These are phyloP conservation scores for Biston stratarius DNA, from an alignment of 2,888 invertebrate genomes.

Conservation along the genomic window DNA sequence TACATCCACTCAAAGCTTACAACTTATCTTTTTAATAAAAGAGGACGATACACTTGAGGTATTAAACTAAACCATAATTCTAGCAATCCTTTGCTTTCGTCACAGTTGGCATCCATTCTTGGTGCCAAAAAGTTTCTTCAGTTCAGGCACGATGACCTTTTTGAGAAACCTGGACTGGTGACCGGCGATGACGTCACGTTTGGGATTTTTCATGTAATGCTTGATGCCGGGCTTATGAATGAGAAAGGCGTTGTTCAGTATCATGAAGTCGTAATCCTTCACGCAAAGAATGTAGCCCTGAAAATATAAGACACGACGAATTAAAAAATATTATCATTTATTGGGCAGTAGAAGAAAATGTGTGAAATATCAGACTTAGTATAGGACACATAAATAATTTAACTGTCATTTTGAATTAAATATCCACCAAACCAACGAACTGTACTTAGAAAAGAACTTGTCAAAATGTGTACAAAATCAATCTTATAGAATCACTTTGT, in stretches of 20 bases:
- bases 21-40: not conserved
- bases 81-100: constrained; percentile 49
- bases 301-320: constrained; percentile 44
- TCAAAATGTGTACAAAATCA: no score
- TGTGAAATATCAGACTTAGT: no score
- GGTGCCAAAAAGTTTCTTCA: constrained; percentile 93
- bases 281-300: constrained; percentile 97
- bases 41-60: not conserved
- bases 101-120: constrained; percentile 93
- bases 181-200: constrained; percentile 90
- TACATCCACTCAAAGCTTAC: not conserved
- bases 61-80: constrained; percentile 27
- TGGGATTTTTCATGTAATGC: constrained; percentile 91
- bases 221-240: constrained; percentile 97
- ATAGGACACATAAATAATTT: no score
- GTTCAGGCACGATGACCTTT: constrained; percentile 93
- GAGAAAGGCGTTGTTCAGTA: constrained; percentile 96
- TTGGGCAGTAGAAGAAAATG: no score
- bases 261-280: constrained; percentile 96
- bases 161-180: constrained; percentile 92
- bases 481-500: no score
- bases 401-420: no score
- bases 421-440: no score
- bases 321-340: not conserved
- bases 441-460: no score